These are phyloP conservation scores for Cydia fagiglandana DNA, from an alignment of 1,140 invertebrate genomes.

Conservation along the genomic window DNA sequence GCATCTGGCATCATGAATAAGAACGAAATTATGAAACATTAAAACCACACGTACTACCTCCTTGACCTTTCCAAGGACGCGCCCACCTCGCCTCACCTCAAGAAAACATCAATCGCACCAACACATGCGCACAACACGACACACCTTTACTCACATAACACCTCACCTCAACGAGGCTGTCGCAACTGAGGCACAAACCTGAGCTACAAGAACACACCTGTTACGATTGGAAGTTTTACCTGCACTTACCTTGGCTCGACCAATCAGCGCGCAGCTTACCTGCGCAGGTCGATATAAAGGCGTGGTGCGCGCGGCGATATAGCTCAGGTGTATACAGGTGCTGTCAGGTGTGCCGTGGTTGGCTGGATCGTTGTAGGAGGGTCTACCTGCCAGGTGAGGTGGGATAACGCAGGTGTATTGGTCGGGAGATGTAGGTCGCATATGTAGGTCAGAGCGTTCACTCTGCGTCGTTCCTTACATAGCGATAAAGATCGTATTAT, in stretches of 20 bases:
- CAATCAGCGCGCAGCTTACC: conserved; percentile 74
- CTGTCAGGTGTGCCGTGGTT: conserved; percentile 15
- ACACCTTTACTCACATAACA: conserved; percentile 39
- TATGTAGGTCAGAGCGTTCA: conserved; percentile 2
- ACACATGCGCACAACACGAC: conserved; percentile 73
- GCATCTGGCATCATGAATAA: conserved; percentile 8
- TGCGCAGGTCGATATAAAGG: conserved; percentile 76
- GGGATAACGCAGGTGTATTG: conserved; percentile 10
- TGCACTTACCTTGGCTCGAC: conserved; percentile 55
- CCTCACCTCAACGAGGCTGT: conserved; percentile 33
- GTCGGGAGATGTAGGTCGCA: conserved; percentile 6
- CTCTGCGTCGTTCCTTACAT: not conserved
- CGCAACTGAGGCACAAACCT: conserved; percentile 20
- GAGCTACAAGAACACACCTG: conserved; percentile 43
- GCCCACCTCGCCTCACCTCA: conserved; percentile 71
- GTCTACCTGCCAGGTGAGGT: conserved; percentile 18
- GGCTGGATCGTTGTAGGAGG: not conserved
- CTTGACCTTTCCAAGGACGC: conserved; percentile 45
- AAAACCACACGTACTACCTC: not conserved
- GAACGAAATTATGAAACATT: not conserved
- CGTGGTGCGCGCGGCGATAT: conserved; percentile 50
- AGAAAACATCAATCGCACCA: conserved; percentile 74
- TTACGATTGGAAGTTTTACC: conserved; percentile 48
- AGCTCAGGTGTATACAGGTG: conserved; percentile 69
- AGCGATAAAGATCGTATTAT: not conserved